Conservation (phyloP, 2,113 vertebrate genomes). For the Callocephalon fimbriatum region DNA sequence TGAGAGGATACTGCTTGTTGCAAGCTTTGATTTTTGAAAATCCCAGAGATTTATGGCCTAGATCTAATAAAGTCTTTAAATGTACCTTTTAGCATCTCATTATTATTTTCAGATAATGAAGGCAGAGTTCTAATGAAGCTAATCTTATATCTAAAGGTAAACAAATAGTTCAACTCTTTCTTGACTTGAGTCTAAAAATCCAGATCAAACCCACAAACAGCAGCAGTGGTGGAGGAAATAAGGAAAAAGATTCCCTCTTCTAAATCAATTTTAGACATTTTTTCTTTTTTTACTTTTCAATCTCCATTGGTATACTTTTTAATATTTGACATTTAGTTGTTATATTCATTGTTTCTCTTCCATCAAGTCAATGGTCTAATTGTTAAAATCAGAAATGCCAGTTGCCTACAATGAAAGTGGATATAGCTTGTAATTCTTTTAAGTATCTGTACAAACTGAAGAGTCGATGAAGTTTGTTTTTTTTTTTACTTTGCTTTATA, state of each 20-base stretch:
- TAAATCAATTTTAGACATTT: background rate
- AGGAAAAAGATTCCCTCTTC: background rate
- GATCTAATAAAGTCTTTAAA: background rate
- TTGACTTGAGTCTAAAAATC: background rate
- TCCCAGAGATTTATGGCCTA: background rate
- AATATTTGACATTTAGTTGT: background rate
- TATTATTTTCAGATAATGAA: background rate
- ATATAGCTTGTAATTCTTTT: background rate
- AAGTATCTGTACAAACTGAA: background rate
- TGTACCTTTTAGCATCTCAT: background rate
- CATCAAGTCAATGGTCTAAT: background rate
- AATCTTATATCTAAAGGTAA: background rate
- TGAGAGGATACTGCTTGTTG: background rate
- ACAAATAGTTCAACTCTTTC: background rate
- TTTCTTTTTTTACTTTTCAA: background rate
- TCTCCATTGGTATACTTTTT: background rate
- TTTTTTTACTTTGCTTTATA: background rate
- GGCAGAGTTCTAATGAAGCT: background rate
- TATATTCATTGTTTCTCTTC: background rate
- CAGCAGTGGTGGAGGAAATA: background rate
- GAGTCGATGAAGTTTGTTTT: background rate
- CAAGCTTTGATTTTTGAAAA: background rate
- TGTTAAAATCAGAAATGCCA: background rate
- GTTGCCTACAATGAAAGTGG: background rate
- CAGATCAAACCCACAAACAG: background rate